A percentile compares a stretch with the other conserved stretches of the same genome.
These are phyloP conservation scores for Aspidiotus destructor DNA, from an alignment of 2,888 invertebrate species.

Conservation along the genomic window DNA sequence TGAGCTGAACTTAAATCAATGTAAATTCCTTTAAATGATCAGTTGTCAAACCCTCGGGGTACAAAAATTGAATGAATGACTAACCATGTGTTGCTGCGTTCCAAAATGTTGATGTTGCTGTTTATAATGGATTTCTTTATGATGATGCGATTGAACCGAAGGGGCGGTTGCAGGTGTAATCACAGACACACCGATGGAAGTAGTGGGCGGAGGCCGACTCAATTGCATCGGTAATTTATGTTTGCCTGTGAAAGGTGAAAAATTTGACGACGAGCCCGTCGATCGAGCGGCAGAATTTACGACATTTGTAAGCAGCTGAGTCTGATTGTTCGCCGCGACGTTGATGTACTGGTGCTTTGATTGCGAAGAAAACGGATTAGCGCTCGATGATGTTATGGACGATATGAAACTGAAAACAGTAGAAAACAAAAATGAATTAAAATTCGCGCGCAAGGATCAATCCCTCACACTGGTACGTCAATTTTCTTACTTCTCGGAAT, in stretches of 20 bases:
- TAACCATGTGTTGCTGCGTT: background rate
- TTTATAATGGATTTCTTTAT: background rate
- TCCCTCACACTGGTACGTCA: background rate
- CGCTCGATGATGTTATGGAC: slow-evolving; percentile 17
- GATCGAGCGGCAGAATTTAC: background rate
- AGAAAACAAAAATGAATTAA: background rate
- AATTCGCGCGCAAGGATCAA: background rate
- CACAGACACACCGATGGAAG: slow-evolving; percentile 27
- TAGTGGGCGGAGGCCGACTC: slow-evolving; percentile 18
- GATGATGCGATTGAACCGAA: background rate
- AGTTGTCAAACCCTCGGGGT: too few relatives aligned
- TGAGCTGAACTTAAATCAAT: too few relatives aligned
- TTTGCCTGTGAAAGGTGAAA: slow-evolving; percentile 7
- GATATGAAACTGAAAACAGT: slow-evolving; percentile 13
- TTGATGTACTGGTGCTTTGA: slow-evolving; percentile 7
- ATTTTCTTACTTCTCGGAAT: slow-evolving; percentile 19
- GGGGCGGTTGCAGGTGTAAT: slow-evolving; percentile 25
- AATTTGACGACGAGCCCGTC: background rate
- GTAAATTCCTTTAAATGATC: too few relatives aligned
- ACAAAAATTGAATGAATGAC: too few relatives aligned
- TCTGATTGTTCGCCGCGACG: background rate
- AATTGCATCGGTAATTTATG: slow-evolving; percentile 32
- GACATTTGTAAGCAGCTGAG: background rate
- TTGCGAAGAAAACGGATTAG: slow-evolving; percentile 14
- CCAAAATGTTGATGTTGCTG: slow-evolving; percentile 6